phyloP scores from a whole-genome alignment of 2,888 invertebrate genomes.

The Seira musarum region DNA sequence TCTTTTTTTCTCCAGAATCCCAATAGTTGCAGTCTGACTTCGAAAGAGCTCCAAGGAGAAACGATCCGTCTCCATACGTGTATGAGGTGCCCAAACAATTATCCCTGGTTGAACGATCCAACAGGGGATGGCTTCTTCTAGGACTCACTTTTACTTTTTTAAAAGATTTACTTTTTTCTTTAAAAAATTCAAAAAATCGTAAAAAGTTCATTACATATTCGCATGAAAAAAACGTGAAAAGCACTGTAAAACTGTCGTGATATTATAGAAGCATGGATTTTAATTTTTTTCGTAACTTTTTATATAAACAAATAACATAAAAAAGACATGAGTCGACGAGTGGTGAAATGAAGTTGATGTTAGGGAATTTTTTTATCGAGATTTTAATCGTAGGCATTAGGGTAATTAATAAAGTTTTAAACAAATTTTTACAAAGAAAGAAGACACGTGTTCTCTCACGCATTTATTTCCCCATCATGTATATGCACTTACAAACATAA shows the following conservation, averaged over 20 bases:
- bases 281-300: conserved; percentile 15
- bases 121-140: conserved; percentile 94
- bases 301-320: not conserved
- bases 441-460: conserved; percentile 8
- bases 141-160: not conserved
- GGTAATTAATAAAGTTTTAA: conserved; percentile 19
- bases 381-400: conserved; percentile 2
- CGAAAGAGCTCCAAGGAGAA: conserved; percentile 94
- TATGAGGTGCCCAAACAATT: conserved; percentile 93
- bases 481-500: no score
- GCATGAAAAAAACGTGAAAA: conserved; percentile 7
- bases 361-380: conserved; percentile 19
- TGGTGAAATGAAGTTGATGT: not conserved
- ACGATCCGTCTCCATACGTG: conserved; percentile 95
- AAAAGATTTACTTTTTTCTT: conserved; percentile 11
- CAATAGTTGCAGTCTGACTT: conserved; percentile 91
- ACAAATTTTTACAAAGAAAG: conserved; percentile 13
- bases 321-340: not conserved
- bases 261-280: conserved; percentile 17
- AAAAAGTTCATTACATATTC: conserved; percentile 19
- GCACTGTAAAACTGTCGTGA: conserved; percentile 10
- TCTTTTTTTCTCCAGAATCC: conserved; percentile 73
- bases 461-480: not conserved
- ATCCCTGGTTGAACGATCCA: conserved; percentile 95
- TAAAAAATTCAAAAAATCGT: conserved; percentile 7